Percentiles rank a stretch among this genome's conserved stretches.
Conservation (phyloP, 1,140 invertebrate genomes). For the Aphelenchoides avenae region DNA sequence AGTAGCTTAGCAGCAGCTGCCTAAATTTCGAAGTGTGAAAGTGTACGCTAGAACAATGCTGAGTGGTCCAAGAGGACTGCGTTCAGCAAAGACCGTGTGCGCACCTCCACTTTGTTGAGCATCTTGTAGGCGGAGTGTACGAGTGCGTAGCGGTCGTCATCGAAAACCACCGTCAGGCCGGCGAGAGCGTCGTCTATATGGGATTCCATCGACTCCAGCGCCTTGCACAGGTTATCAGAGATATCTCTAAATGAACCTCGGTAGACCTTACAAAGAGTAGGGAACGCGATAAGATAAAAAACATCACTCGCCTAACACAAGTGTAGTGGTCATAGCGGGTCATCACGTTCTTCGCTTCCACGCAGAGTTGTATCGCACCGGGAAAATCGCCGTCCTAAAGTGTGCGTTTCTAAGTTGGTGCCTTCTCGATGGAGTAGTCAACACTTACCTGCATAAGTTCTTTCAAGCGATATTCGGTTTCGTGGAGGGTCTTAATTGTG, state of each 20-base stretch:
- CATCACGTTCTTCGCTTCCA: slow-evolving; percentile 48
- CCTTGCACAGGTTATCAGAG: slow-evolving; percentile 33
- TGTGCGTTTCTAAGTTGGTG: neutral
- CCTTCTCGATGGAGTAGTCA: neutral
- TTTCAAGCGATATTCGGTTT: slow-evolving; percentile 30
- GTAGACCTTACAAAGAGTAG: slow-evolving; percentile 1
- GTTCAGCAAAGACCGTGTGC: slow-evolving; percentile 6
- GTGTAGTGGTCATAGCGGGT: slow-evolving; percentile 33
- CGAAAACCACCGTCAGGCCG: slow-evolving; percentile 37
- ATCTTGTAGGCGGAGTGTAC: slow-evolving; percentile 46
- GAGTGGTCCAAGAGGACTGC: too few species aligned
- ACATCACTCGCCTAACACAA: slow-evolving; percentile 38
- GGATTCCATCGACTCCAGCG: slow-evolving; percentile 34
- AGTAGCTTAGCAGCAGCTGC: slow-evolving; percentile 32
- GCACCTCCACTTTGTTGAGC: slow-evolving; percentile 39
- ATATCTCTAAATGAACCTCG: slow-evolving; percentile 41
- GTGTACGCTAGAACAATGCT: too few species aligned
- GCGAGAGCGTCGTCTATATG: slow-evolving; percentile 44
- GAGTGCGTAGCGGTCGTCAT: slow-evolving; percentile 39
- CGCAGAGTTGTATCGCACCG: slow-evolving; percentile 39
- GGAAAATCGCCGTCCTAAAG: slow-evolving; percentile 51
- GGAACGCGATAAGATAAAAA: neutral
- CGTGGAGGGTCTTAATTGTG: slow-evolving; percentile 22
- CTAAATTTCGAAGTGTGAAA: slow-evolving; percentile 8
- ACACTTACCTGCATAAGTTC: slow-evolving; percentile 33